phyloP scores from a whole-genome alignment of 2,888 invertebrate genomes.

The Harmothoe impar region DNA sequence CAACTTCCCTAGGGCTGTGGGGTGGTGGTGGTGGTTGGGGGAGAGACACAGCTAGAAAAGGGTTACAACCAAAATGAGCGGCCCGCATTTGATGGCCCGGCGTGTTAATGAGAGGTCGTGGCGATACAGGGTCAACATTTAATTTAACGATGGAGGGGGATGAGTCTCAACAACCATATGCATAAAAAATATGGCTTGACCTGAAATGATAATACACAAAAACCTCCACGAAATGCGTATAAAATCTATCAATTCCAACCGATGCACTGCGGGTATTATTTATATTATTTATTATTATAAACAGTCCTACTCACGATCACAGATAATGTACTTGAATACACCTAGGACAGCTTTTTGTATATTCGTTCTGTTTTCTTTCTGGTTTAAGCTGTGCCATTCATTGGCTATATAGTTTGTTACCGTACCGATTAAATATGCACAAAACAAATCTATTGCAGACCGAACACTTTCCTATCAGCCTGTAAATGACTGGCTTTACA shows the following conservation, averaged over 20 bases:
- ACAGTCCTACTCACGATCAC: slow-evolving; percentile 61
- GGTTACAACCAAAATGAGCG: slow-evolving; percentile 25
- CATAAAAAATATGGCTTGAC: slow-evolving; percentile 37
- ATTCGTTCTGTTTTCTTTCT: neutral
- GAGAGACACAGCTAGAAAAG: neutral
- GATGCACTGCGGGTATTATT: neutral
- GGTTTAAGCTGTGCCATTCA: neutral
- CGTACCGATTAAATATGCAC: neutral
- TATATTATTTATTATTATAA: neutral
- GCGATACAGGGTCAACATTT: no score
- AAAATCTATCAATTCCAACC: slow-evolving; percentile 41
- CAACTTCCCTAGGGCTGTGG: neutral
- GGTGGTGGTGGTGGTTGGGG: no score
- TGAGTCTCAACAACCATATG: neutral
- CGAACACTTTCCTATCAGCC: neutral
- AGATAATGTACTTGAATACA: slow-evolving; percentile 59
- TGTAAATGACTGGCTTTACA: neutral
- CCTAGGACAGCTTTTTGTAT: slow-evolving; percentile 37
- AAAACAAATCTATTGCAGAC: slow-evolving; percentile 9
- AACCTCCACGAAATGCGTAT: slow-evolving; percentile 13
- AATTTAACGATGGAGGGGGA: no score
- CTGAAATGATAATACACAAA: slow-evolving; percentile 49
- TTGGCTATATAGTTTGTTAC: neutral
- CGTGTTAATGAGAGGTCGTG: no score
- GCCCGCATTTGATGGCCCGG: neutral